Conservation (phyloP, 2,888 invertebrate genomes). For the Campopleginae sp. region DNA sequence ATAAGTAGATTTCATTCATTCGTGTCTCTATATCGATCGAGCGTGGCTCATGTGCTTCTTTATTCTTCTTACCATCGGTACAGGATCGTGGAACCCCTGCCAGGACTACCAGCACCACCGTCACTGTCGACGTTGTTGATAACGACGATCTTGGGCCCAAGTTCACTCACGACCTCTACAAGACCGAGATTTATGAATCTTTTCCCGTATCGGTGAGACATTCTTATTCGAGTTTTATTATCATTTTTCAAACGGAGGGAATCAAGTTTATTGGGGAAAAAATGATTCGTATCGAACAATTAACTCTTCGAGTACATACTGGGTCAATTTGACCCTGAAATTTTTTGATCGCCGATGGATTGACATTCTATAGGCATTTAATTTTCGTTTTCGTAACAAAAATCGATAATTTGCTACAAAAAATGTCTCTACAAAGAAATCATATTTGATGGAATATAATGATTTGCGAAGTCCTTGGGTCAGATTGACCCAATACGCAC, state of each 20-base stretch:
- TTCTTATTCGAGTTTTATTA: not conserved
- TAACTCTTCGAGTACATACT: too few relatives aligned
- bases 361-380: too few relatives aligned
- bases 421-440: too few relatives aligned
- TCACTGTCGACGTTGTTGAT: constrained; percentile 90
- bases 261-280: not conserved
- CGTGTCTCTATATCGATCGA: not conserved
- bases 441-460: too few relatives aligned
- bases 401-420: too few relatives aligned
- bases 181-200: constrained; percentile 92
- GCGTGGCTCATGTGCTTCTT: not conserved
- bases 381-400: too few relatives aligned
- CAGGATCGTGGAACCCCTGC: constrained; percentile 94
- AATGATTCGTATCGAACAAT: not conserved
- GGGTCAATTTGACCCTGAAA: too few relatives aligned
- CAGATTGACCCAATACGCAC: too few relatives aligned
- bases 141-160: constrained; percentile 93
- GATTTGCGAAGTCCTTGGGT: too few relatives aligned
- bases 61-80: constrained; percentile 57
- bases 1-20: constrained; percentile 5
- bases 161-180: constrained; percentile 92
- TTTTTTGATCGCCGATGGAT: too few relatives aligned
- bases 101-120: constrained; percentile 89
- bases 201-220: constrained; percentile 90
- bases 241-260: not conserved